Conservation (phyloP, 2,113 vertebrate species). For the Engraulis encrasicolus region DNA sequence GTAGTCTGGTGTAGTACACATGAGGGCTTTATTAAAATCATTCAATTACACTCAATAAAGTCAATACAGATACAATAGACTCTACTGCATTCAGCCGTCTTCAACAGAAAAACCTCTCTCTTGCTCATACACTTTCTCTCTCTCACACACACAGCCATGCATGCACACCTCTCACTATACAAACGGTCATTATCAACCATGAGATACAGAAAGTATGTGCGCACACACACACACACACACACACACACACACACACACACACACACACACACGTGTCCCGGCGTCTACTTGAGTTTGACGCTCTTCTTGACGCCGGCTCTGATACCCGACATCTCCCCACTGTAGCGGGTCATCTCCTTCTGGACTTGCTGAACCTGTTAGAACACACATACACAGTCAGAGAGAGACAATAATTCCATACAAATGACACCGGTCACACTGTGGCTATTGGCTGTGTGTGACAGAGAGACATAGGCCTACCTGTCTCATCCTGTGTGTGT, state of each 20-base stretch:
- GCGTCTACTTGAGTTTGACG: conserved; percentile 84
- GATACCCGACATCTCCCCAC: conserved; percentile 90
- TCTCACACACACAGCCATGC: not conserved
- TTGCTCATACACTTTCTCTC: too few species aligned
- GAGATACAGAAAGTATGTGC: not conserved
- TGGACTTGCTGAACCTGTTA: conserved; percentile 85
- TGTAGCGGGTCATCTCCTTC: conserved; percentile 81
- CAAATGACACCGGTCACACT: too few species aligned
- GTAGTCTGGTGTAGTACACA: too few species aligned
- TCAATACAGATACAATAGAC: not conserved
- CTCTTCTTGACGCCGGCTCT: conserved; percentile 95
- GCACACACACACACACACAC: not conserved
- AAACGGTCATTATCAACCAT: too few species aligned
- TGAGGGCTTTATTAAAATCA: not conserved
- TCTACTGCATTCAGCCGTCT: not conserved
- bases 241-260: not conserved
- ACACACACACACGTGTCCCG: not conserved
- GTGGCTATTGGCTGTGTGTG: too few species aligned
- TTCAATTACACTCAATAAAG: too few species aligned
- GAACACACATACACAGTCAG: not conserved
- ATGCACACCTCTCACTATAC: too few species aligned
- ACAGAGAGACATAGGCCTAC: too few species aligned
- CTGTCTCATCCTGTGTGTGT: too few species aligned
- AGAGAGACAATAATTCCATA: not conserved
- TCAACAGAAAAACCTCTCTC: too few species aligned